Base-by-base conservation (phyloP, 2,797 vertebrate species). In the Pangasius sanitwongsei region DNA sequence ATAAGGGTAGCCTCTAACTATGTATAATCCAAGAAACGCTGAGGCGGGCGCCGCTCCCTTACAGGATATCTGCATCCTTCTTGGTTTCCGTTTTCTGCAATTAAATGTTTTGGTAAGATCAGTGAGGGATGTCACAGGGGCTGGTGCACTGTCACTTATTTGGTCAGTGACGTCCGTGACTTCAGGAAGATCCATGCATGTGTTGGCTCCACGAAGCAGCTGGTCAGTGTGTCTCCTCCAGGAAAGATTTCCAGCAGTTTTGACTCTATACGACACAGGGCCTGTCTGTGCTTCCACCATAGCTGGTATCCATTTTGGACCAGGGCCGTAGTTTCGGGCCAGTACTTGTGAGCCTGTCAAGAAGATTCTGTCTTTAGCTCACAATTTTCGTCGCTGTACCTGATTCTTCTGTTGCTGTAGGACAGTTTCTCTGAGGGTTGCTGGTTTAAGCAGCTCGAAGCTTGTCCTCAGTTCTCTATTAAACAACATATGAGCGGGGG, bases 301-400 rank as follows among this genome's bases (percentile, higher is more conserved):
- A 44, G 72, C 90, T 6, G 81, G 85, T 55, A 88, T 37, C 89
- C 83, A 89, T 78, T 89, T 87, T 9, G 80, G 85, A 28, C 90
- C 80, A 7, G 12, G 7, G 2, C 12, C 61, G 70, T 89, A 90
- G 18, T 89, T 89, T 41, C 63, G 50, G 4, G 81, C 90, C 55
- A 90, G 48, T 18, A 88, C 83, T 28, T 44, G 6, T 6, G 80
- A 34, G 7, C 87, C 77, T 20, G 67, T 63, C 7, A 23, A 15
- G 11, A 90, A 90, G 1, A 11, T 25, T 75, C 86, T 57, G 34
- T 69, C 82, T 31, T 87, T 90, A 48, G 89, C 86, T 78, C 18
- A 18, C 25, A 37, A n/a, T 7, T 75, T 34, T 6, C 65, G 0
- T 63, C 18, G 7, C 41, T 57, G n/a, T 25, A 78, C 41, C 70